These are phyloP conservation scores for Actinia tenebrosa DNA, from an alignment of 64 coral and sea anemone genomes.

Conservation along the genomic window DNA sequence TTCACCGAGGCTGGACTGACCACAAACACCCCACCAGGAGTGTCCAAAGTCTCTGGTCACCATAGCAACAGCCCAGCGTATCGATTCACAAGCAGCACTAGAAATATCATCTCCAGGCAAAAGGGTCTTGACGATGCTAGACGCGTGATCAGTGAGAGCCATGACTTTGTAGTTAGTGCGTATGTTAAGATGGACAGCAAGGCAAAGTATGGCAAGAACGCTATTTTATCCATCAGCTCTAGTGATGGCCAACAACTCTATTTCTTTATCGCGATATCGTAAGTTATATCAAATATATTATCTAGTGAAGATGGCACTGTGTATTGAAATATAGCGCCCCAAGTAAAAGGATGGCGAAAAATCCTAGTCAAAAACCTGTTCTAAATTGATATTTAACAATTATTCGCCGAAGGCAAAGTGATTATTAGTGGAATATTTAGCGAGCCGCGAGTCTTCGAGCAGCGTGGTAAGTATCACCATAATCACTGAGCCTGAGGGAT, in stretches of 20 bases:
- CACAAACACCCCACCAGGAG: constrained; percentile 3
- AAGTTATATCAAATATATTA: constrained; percentile 25
- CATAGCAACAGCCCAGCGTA: constrained; percentile 32
- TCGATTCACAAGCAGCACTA: neutral
- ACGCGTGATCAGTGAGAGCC: constrained; percentile 40
- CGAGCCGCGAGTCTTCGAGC: too few species aligned
- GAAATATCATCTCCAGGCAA: constrained; percentile 35
- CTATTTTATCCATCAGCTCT: constrained; percentile 51
- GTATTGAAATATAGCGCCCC: too few species aligned
- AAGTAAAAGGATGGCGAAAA: neutral
- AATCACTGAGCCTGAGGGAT: too few species aligned
- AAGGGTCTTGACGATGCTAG: constrained; percentile 23
- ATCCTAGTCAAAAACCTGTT: too few species aligned
- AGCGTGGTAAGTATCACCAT: too few species aligned
- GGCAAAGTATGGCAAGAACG: neutral
- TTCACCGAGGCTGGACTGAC: constrained; percentile 50
- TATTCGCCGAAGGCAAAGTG: too few species aligned
- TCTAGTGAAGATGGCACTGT: neutral
- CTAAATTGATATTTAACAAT: too few species aligned
- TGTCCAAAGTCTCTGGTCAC: constrained; percentile 18
- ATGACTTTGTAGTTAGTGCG: constrained; percentile 61
- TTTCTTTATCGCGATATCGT: constrained; percentile 43
- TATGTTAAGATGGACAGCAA: constrained; percentile 30
- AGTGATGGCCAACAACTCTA: neutral
- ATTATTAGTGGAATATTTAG: too few species aligned